A percentile compares a stretch with the other conserved stretches of the same genome.
Conservation (phyloP, 2,888 invertebrate genomes). For the Subacronicta megacephala region DNA sequence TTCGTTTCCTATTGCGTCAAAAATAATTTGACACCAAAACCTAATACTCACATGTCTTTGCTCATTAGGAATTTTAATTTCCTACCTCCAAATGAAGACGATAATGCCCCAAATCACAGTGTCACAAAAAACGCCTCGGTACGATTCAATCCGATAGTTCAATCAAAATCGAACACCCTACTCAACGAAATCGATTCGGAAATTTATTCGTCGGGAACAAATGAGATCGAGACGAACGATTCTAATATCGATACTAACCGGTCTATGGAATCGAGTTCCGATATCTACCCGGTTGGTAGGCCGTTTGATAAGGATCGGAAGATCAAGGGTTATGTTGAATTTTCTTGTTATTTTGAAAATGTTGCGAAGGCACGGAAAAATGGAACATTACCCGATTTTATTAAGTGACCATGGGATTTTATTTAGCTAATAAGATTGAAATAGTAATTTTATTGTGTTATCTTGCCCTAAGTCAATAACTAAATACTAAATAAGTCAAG, state of each 20-base stretch:
- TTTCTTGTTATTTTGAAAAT: constrained; percentile 93
- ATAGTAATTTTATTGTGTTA: background rate
- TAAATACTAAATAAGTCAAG: no score
- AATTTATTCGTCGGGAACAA: constrained; percentile 75
- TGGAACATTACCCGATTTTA: constrained; percentile 91
- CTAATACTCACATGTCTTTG: constrained; percentile 95
- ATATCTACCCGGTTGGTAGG: constrained; percentile 77
- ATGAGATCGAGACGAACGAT: constrained; percentile 69
- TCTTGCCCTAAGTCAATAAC: background rate
- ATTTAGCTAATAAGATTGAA: background rate
- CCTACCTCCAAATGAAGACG: constrained; percentile 89
- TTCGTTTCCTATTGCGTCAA: constrained; percentile 94
- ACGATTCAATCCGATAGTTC: constrained; percentile 91
- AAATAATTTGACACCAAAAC: constrained; percentile 86
- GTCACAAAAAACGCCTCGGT: constrained; percentile 88
- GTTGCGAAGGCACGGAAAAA: constrained; percentile 91
- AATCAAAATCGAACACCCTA: constrained; percentile 84
- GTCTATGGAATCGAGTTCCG: constrained; percentile 81
- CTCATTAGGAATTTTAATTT: constrained; percentile 96
- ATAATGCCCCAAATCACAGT: constrained; percentile 56
- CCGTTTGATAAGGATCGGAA: constrained; percentile 91
- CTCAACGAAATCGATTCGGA: constrained; percentile 83
- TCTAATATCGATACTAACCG: constrained; percentile 80
- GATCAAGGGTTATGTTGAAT: constrained; percentile 95
- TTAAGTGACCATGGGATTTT: constrained; percentile 70